A percentile compares a stretch with the other conserved stretches of the same genome.
phyloP scores from a whole-genome alignment of 2,888 invertebrate genomes.

The Ligdia adustata region DNA sequence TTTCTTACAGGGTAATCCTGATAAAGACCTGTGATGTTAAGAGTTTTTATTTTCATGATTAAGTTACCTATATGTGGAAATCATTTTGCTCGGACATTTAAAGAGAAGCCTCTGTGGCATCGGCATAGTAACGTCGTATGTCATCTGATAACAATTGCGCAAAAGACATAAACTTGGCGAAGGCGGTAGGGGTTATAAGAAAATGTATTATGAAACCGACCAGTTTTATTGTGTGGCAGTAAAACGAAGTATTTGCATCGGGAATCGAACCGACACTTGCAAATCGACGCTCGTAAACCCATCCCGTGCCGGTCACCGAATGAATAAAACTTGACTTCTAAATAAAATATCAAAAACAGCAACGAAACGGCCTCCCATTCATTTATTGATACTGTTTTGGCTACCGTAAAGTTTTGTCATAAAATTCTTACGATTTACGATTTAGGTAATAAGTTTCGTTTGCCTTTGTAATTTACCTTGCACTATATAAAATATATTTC shows the following conservation, averaged over 20 bases:
- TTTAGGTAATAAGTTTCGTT: neutral
- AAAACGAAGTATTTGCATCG: slow-evolving; percentile 70
- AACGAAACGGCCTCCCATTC: slow-evolving; percentile 23
- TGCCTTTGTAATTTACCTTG: too few relatives aligned
- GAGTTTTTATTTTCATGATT: too few relatives aligned
- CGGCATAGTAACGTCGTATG: slow-evolving; percentile 33
- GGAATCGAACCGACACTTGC: slow-evolving; percentile 70
- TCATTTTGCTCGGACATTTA: slow-evolving; percentile 4
- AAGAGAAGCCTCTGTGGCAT: slow-evolving; percentile 1
- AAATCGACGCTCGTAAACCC: slow-evolving; percentile 75
- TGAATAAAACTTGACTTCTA: slow-evolving; percentile 61
- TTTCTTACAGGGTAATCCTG: too few relatives aligned
- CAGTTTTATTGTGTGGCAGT: slow-evolving; percentile 68
- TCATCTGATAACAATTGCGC: slow-evolving; percentile 59
- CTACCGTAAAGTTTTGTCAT: neutral
- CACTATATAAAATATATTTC: too few relatives aligned
- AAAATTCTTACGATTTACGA: slow-evolving; percentile 4
- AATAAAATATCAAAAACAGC: slow-evolving; percentile 24
- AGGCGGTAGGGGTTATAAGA: slow-evolving; percentile 49
- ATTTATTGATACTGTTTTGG: slow-evolving; percentile 8
- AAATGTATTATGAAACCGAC: slow-evolving; percentile 67
- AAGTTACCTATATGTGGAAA: too few relatives aligned
- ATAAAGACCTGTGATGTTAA: too few relatives aligned
- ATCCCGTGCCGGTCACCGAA: slow-evolving; percentile 63
- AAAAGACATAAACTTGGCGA: slow-evolving; percentile 54